phyloP scores from a whole-genome alignment of 2,888 invertebrate species.

The Pemphredon lugubris region DNA sequence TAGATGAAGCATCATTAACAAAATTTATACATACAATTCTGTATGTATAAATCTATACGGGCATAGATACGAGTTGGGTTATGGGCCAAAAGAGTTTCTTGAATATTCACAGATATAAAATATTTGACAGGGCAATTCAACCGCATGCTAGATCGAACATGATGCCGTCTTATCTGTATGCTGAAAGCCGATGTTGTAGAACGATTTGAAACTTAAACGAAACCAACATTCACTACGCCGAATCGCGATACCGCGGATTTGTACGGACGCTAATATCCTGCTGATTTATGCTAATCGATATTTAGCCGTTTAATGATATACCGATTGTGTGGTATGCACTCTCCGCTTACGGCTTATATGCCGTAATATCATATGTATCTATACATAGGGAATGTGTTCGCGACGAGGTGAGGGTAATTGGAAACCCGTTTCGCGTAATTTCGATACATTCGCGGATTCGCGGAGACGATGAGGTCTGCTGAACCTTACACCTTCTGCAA shows the following conservation, averaged over 20 bases:
- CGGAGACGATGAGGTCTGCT: conserved; percentile 12
- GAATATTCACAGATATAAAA: background rate
- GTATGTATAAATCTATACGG: too few relatives aligned
- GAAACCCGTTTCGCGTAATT: conserved; percentile 60
- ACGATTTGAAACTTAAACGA: conserved; percentile 21
- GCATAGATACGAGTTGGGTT: background rate
- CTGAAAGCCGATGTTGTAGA: background rate
- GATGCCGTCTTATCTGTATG: conserved; percentile 4
- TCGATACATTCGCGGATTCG: conserved; percentile 51
- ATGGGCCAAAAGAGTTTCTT: background rate
- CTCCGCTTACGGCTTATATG: conserved; percentile 23
- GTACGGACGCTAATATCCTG: conserved; percentile 48
- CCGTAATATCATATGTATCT: conserved; percentile 26
- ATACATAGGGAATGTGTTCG: background rate
- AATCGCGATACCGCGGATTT: conserved; percentile 48
- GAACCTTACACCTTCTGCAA: conserved; percentile 7
- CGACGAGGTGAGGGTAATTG: conserved; percentile 52
- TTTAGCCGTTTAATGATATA: conserved; percentile 52
- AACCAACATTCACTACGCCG: conserved; percentile 35
- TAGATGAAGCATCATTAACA: too few relatives aligned
- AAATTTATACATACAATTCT: too few relatives aligned
- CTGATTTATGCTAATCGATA: conserved; percentile 68
- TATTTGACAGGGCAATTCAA: background rate
- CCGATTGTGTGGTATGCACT: conserved; percentile 50
- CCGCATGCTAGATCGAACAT: background rate